Evolutionary conservation across 2,888 invertebrate genomes (phyloP).

Genomic region (Caenorhabditis zanzibari): DNA sequence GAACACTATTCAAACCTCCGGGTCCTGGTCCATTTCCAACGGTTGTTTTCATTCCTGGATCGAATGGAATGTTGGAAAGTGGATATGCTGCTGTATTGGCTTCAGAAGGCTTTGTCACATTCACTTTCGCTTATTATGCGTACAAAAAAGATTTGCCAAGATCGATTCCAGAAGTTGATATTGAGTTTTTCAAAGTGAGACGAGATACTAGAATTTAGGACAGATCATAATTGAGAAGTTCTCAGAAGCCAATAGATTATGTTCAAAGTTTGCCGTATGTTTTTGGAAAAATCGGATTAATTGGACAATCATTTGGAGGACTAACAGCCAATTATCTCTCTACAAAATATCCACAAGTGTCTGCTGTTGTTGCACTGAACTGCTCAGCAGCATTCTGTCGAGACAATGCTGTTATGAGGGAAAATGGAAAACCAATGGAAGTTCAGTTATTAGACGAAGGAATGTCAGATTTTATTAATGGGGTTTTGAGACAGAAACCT

Average conservation of each 20-base stretch:
- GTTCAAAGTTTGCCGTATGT: slow-evolving; percentile 26
- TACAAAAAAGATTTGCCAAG: slow-evolving; percentile 54
- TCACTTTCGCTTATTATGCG: slow-evolving; percentile 61
- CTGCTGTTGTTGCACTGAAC: slow-evolving; percentile 27
- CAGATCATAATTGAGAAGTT: background rate
- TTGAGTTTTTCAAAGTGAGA: slow-evolving; percentile 54
- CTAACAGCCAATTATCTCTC: slow-evolving; percentile 16
- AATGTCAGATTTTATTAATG: slow-evolving; percentile 30
- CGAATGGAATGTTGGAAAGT: slow-evolving; percentile 23
- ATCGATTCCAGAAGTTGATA: slow-evolving; percentile 52
- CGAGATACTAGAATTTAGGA: background rate
- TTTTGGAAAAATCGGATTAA: slow-evolving; percentile 26
- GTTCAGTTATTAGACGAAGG: slow-evolving; percentile 11
- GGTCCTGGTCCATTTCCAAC: slow-evolving; percentile 40
- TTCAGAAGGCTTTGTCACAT: slow-evolving; percentile 59
- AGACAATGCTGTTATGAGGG: slow-evolving; percentile 32
- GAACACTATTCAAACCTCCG: slow-evolving; percentile 51
- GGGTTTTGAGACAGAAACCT: slow-evolving; percentile 1
- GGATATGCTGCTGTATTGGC: slow-evolving; percentile 51
- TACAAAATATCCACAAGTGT: slow-evolving; percentile 12
- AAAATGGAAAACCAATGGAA: slow-evolving; percentile 32
- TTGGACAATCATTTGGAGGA: slow-evolving; percentile 34
- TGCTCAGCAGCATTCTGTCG: slow-evolving; percentile 29
- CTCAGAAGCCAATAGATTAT: slow-evolving; percentile 51
- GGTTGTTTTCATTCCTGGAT: slow-evolving; percentile 38